Evolutionary conservation across 1,140 invertebrate genomes (phyloP).

Genomic region (Rhynchophorus ferrugineus): DNA sequence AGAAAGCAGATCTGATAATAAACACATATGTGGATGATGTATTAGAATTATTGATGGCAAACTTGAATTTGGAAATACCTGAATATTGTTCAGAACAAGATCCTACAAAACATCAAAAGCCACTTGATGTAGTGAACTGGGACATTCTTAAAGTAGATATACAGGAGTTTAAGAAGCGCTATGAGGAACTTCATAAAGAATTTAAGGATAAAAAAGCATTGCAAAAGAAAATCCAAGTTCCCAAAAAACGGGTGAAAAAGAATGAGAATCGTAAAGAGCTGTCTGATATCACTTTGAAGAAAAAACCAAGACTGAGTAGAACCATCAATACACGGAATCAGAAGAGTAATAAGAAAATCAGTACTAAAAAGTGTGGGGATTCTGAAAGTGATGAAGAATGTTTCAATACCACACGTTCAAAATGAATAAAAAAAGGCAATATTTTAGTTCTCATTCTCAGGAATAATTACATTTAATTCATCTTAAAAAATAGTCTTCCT

Average conservation of each 20-base stretch:
- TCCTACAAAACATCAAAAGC: slow-evolving; percentile 54
- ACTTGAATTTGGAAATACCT: slow-evolving; percentile 62
- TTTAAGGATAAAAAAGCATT: slow-evolving; percentile 25
- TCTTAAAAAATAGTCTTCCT: too few relatives aligned
- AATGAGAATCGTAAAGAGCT: not conserved
- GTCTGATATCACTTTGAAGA: not conserved
- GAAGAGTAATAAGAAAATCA: too few relatives aligned
- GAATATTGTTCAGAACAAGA: slow-evolving; percentile 59
- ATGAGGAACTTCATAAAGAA: slow-evolving; percentile 25
- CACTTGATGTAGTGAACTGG: slow-evolving; percentile 53
- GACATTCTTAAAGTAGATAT: slow-evolving; percentile 50
- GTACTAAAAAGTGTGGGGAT: too few relatives aligned
- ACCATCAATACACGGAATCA: too few relatives aligned
- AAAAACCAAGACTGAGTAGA: not conserved
- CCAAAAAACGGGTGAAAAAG: not conserved
- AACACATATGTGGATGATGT: slow-evolving; percentile 85
- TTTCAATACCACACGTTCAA: too few relatives aligned
- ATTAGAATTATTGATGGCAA: slow-evolving; percentile 66
- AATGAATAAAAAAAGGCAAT: too few relatives aligned
- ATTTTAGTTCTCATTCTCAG: too few relatives aligned
- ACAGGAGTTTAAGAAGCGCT: slow-evolving; percentile 43
- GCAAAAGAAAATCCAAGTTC: slow-evolving; percentile 7
- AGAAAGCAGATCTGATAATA: slow-evolving; percentile 84
- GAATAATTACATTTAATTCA: too few relatives aligned
- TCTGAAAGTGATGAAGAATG: too few relatives aligned